A percentile compares a stretch with the other conserved stretches of the same genome.
Evolutionary conservation across 2,888 invertebrate species (phyloP).

Genomic region (Pediacus dermestoides): DNA sequence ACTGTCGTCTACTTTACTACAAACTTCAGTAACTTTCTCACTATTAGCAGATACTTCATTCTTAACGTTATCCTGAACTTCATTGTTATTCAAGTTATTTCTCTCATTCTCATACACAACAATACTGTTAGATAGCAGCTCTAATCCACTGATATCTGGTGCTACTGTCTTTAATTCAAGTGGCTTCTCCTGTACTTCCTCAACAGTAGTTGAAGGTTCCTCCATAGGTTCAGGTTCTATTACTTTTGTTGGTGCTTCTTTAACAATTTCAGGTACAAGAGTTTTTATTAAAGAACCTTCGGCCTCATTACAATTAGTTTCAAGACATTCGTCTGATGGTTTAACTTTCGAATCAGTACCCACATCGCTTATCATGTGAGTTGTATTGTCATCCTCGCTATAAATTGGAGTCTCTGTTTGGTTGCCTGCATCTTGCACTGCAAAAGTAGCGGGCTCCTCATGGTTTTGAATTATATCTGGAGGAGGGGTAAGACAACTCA

Average conservation of each 20-base stretch:
- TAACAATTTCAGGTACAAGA: constrained; percentile 16
- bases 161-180: too few relatives aligned
- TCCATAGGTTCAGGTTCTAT: constrained; percentile 26
- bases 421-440: constrained; percentile 77
- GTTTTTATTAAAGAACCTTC: constrained; percentile 18
- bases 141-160: constrained; percentile 78
- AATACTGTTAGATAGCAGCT: constrained; percentile 80
- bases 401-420: constrained; percentile 73
- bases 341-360: constrained; percentile 17
- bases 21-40: constrained; percentile 48
- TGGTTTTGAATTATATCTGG: constrained; percentile 47
- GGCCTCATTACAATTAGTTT: constrained; percentile 4
- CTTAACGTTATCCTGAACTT: constrained; percentile 45
- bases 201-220: constrained; percentile 10
- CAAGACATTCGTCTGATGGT: constrained; percentile 13
- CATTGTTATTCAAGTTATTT: constrained; percentile 37
- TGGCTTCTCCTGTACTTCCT: constrained; percentile 37
- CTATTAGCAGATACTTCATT: constrained; percentile 48
- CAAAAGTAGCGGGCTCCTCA: constrained; percentile 43
- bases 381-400: constrained; percentile 60
- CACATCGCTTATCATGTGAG: constrained; percentile 22
- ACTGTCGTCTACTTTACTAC: constrained; percentile 42
- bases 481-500: constrained; percentile 61
- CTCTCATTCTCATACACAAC: constrained; percentile 65
- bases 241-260: constrained; percentile 13